phyloP scores from a whole-genome alignment of 23 tunicate species.

The Trididemnum miniatum region DNA sequence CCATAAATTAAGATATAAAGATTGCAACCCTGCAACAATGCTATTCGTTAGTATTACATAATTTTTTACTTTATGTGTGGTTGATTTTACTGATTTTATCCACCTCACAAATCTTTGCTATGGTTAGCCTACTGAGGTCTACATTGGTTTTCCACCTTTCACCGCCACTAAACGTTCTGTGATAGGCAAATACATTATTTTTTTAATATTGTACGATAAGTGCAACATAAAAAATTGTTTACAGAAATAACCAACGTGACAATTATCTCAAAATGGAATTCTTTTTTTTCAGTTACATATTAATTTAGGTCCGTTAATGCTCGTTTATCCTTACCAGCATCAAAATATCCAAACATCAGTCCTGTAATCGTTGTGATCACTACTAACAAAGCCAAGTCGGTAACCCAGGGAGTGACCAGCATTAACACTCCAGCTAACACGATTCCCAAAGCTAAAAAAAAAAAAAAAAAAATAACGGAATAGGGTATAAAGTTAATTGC shows the following conservation, averaged over 20 bases:
- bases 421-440: conserved; percentile 62
- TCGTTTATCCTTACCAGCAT: conserved; percentile 76
- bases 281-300: neutral
- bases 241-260: too few species aligned
- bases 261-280: neutral
- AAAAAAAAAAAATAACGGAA: too few species aligned
- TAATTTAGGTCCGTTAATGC: neutral
- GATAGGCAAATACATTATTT: neutral
- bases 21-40: conserved; percentile 45
- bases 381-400: conserved; percentile 56
- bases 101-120: too few species aligned
- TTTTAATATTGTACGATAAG: too few species aligned
- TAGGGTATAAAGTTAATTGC: too few species aligned
- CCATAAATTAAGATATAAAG: conserved; percentile 77
- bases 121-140: too few species aligned
- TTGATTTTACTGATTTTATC: too few species aligned
- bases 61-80: too few species aligned
- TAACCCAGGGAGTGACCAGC: conserved; percentile 75
- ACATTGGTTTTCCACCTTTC: too few species aligned
- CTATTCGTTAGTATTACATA: too few species aligned
- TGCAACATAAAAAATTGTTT: too few species aligned
- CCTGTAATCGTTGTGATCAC: conserved; percentile 56
- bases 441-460: conserved; percentile 58
- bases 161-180: too few species aligned
- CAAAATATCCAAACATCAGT: conserved; percentile 72